Evolutionary conservation across 2,797 vertebrate species (phyloP).

Genomic region (Lithobates pipiens): DNA sequence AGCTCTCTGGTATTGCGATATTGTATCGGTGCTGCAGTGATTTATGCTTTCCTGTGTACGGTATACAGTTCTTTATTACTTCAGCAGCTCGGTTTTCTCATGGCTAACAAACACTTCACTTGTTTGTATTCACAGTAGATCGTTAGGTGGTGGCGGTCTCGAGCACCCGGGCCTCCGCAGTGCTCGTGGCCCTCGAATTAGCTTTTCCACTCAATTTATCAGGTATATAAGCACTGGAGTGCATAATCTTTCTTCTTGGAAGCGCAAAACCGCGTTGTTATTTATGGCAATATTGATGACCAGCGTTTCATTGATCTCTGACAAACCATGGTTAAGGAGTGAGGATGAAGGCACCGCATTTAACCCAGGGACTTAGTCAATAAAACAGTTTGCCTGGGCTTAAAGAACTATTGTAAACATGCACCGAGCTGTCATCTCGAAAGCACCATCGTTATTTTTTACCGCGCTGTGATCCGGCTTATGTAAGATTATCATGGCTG

Average conservation of each 20-base stretch:
- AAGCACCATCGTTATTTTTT: slow-evolving; percentile 19
- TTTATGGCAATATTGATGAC: slow-evolving; percentile 54
- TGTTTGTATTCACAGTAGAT: slow-evolving; percentile 34
- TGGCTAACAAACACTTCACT: neutral
- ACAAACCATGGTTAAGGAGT: neutral
- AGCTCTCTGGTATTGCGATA: slow-evolving; percentile 33
- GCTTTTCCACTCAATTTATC: slow-evolving; percentile 50
- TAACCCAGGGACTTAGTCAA: slow-evolving; percentile 57
- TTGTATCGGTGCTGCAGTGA: slow-evolving; percentile 17
- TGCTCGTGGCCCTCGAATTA: slow-evolving; percentile 15
- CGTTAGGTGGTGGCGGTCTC: neutral
- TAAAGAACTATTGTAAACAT: slow-evolving; percentile 50
- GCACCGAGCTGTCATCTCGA: slow-evolving; percentile 28
- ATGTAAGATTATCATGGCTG: neutral
- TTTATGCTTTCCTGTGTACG: slow-evolving; percentile 44
- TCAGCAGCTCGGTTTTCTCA: slow-evolving; percentile 14
- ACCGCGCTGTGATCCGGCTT: slow-evolving; percentile 31
- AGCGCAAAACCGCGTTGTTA: slow-evolving; percentile 39
- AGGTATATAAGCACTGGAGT: slow-evolving; percentile 31
- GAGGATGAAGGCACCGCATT: slow-evolving; percentile 42
- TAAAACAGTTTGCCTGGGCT: slow-evolving; percentile 51
- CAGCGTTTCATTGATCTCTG: slow-evolving; percentile 42
- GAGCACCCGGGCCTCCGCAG: neutral
- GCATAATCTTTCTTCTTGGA: slow-evolving; percentile 53
- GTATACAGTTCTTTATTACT: slow-evolving; percentile 44